Conservation (phyloP, 2,113 vertebrate species). For the Canis aureus region DNA sequence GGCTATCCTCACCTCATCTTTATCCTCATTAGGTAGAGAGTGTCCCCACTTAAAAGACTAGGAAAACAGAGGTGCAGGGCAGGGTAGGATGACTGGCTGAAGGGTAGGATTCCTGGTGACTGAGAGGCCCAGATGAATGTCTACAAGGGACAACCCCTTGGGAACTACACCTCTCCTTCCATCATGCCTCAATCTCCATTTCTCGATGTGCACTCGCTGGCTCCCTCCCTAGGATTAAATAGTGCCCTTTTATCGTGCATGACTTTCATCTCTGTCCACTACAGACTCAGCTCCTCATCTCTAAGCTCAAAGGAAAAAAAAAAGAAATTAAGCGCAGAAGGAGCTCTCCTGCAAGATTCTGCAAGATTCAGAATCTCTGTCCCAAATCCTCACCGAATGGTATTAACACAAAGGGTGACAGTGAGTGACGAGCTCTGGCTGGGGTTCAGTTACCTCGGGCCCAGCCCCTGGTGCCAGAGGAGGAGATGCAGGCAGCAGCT, state of each 20-base stretch:
- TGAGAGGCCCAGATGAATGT: neutral
- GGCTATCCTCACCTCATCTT: neutral
- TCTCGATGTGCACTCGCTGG: neutral
- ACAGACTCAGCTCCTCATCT: neutral
- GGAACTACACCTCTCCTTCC: neutral
- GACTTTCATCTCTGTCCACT: neutral
- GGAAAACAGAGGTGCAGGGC: neutral
- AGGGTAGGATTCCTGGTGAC: neutral
- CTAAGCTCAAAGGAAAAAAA: neutral
- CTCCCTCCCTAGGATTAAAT: neutral
- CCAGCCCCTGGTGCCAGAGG: constrained; percentile 67
- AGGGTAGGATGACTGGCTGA: neutral
- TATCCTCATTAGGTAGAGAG: neutral
- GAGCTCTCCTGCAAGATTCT: neutral
- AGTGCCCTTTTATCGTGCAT: neutral
- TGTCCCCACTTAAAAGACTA: constrained; percentile 5
- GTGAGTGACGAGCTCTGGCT: constrained; percentile 72
- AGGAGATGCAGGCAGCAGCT: constrained; percentile 59
- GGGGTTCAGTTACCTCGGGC: constrained; percentile 71
- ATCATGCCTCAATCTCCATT: neutral
- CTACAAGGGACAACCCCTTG: neutral
- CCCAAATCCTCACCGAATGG: neutral
- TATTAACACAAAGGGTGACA: neutral
- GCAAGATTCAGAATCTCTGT: neutral
- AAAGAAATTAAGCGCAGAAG: neutral